Conservation (phyloP, 2,888 invertebrate species). For the Stomorhina lunata region DNA sequence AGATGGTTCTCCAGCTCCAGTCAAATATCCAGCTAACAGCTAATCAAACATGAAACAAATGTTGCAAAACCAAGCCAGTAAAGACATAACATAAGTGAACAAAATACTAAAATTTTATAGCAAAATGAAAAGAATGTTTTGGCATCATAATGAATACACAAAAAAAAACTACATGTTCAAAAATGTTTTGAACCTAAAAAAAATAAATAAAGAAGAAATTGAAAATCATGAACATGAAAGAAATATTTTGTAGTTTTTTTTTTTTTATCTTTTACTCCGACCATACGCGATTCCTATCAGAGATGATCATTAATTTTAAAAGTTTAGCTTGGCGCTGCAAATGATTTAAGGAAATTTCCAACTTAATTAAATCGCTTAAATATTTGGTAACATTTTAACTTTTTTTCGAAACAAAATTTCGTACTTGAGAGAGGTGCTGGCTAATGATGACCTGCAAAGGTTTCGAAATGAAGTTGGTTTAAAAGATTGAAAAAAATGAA, state of each 20-base stretch:
- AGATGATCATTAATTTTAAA: conserved; percentile 10
- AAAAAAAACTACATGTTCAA: conserved; percentile 8
- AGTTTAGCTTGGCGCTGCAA: not conserved
- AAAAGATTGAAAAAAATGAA: not conserved
- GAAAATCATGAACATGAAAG: conserved; percentile 11
- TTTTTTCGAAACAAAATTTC: not conserved
- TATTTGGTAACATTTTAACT: not conserved
- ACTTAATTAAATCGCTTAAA: conserved; percentile 12
- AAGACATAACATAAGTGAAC: not conserved
- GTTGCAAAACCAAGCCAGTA: conserved; percentile 18
- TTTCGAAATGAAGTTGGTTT: not conserved
- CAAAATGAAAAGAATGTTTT: conserved; percentile 44
- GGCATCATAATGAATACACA: conserved; percentile 27
- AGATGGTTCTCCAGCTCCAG: not conserved
- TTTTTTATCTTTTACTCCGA: not conserved
- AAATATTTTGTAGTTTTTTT: conserved; percentile 24
- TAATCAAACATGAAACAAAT: conserved; percentile 58
- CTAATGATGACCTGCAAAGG: not conserved
- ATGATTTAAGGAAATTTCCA: not conserved
- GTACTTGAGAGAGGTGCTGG: not conserved
- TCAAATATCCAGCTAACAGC: conserved; percentile 27
- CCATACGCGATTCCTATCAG: not conserved
- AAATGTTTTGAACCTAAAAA: not conserved
- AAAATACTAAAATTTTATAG: not conserved
- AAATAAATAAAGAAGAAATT: not conserved